Percentiles rank a stretch among this genome's conserved stretches.
These are phyloP conservation scores for Todiramphus saurophagus DNA, from an alignment of 2,113 vertebrate species.

Conservation along the genomic window DNA sequence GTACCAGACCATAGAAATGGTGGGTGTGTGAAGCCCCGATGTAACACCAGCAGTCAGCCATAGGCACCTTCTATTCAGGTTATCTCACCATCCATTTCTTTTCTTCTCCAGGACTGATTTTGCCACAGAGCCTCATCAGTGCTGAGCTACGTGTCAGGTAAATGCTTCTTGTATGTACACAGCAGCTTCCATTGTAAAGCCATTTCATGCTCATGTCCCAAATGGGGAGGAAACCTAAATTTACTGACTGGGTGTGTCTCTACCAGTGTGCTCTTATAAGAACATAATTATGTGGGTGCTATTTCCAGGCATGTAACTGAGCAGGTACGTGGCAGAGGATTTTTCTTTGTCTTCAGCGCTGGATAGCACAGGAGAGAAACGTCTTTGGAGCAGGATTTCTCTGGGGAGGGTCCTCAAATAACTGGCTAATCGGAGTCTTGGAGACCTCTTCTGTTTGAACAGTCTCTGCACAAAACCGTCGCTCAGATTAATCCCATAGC, in stretches of 20 bases:
- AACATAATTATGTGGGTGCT: background rate
- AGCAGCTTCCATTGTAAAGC: background rate
- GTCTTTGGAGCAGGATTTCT: background rate
- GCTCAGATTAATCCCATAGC: background rate
- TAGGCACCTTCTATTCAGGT: background rate
- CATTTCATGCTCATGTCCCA: background rate
- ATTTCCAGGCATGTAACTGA: background rate
- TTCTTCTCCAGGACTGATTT: background rate
- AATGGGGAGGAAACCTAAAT: background rate
- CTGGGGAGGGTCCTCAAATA: background rate
- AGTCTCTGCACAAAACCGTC: background rate
- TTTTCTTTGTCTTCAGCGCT: fast-evolving
- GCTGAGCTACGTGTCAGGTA: background rate
- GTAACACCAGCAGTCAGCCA: too few species aligned
- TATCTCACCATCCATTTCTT: background rate
- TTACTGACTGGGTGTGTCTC: background rate
- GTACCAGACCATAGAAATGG: fast-evolving
- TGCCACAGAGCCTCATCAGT: background rate
- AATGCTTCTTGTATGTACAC: background rate
- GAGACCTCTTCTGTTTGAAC: background rate
- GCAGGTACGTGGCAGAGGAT: background rate
- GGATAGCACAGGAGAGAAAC: background rate
- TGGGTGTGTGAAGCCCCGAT: background rate
- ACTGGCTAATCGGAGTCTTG: background rate
- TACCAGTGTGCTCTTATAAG: background rate